Conservation (phyloP, 2,888 invertebrate genomes). For the Anoplius nigerrimus region DNA sequence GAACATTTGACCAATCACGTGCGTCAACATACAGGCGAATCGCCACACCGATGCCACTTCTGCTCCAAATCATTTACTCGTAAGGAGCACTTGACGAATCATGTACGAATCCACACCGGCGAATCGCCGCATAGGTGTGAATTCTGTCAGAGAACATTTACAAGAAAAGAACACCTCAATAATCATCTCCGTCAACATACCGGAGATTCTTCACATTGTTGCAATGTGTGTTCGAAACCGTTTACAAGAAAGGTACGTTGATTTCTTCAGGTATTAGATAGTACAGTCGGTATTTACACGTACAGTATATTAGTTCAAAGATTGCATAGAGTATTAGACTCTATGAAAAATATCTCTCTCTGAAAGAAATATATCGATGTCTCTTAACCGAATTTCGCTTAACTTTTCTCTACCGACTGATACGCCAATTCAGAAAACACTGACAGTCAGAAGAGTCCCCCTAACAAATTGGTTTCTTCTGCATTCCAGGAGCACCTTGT, state of each 20-base stretch:
- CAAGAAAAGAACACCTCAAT: slow-evolving; percentile 83
- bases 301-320: background rate
- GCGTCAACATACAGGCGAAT: slow-evolving; percentile 91
- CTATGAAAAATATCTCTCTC: background rate
- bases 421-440: background rate
- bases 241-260: slow-evolving; percentile 80
- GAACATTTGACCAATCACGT: slow-evolving; percentile 91
- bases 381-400: background rate
- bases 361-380: too few relatives aligned
- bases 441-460: background rate
- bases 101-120: slow-evolving; percentile 81
- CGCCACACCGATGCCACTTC: slow-evolving; percentile 89
- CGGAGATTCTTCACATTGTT: slow-evolving; percentile 83
- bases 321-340: background rate
- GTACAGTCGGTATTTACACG: background rate
- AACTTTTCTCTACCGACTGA: background rate
- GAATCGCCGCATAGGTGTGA: slow-evolving; percentile 84
- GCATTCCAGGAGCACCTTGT: slow-evolving; percentile 80
- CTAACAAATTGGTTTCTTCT: slow-evolving; percentile 12
- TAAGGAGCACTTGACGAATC: slow-evolving; percentile 91
- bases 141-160: slow-evolving; percentile 83
- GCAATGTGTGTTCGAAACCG: slow-evolving; percentile 85
- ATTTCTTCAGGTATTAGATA: background rate
- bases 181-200: slow-evolving; percentile 85
- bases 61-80: slow-evolving; percentile 91